These are phyloP conservation scores for Lampris megalopsis DNA, from an alignment of 2,113 vertebrate genomes.

Conservation along the genomic window DNA sequence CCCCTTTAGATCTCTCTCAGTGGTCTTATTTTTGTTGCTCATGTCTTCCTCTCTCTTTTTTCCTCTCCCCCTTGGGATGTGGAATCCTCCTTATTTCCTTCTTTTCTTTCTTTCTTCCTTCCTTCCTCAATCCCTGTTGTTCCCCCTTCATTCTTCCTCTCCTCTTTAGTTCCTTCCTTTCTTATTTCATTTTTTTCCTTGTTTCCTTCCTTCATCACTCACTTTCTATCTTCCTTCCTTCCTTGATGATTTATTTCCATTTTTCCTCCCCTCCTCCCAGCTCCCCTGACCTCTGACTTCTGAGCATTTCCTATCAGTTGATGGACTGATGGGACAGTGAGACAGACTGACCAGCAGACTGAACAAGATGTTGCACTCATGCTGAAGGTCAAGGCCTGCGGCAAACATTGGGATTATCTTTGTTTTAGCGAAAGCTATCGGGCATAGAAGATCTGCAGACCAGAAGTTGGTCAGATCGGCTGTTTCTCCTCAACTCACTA, in stretches of 20 bases:
- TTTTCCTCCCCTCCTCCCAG: too few species aligned
- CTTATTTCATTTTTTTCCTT: background rate
- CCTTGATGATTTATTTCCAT: background rate
- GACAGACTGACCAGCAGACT: constrained; percentile 46
- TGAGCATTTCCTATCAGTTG: constrained; percentile 13
- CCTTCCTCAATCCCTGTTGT: background rate
- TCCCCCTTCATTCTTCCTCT: background rate
- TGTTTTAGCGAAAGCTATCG: background rate
- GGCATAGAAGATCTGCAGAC: background rate
- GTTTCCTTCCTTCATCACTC: background rate
- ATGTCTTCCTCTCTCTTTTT: too few species aligned
- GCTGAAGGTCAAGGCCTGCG: constrained; percentile 7
- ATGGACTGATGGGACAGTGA: constrained; percentile 31
- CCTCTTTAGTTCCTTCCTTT: background rate
- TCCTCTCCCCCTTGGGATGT: background rate
- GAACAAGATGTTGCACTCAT: constrained; percentile 35
- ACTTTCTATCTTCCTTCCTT: background rate
- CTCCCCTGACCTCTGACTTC: constrained; percentile 40
- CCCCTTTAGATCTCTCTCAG: background rate
- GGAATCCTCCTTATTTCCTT: background rate
- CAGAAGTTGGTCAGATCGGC: background rate
- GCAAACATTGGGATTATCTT: background rate
- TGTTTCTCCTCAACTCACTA: background rate
- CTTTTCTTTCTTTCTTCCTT: background rate
- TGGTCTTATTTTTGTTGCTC: background rate